Base-by-base conservation (phyloP, 2,888 invertebrate species). In the Sphaeridia pumilis region DNA sequence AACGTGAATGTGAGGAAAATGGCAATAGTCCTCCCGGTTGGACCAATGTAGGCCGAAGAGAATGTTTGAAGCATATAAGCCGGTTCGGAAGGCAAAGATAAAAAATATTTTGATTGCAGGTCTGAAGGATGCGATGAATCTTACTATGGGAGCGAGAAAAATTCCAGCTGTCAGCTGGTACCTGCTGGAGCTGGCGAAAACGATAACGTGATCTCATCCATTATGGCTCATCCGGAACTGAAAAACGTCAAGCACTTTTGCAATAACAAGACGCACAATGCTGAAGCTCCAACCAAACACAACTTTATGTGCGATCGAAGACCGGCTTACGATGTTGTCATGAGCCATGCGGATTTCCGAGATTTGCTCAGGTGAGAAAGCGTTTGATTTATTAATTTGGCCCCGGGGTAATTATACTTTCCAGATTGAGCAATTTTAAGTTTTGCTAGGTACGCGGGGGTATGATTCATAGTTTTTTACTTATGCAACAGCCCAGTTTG, bases 201-300 rank as follows among this genome's bases (percentile, higher is more conserved):
- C 45, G 61, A 61, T 54, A 58, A 58, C 22, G 56, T 64, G 50
- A 60, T 57, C 46, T 60, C 62, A 31, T 64, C 64, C 46, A 57
- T 64, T 56, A 59, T 64, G 59, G 57, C 58, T 50, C 58, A 58
- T 45, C 57, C 58, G 3, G 59, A 71, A 61, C 46, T 63, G 49
- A 58, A 57, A 45, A 61, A 58, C 48, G 74, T 80, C 3, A 73
- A 73, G 3, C 74, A 76, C 68, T 80, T 81, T 67, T 82, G 81
- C 67, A 78, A 80, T 64, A 75, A 76, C 34, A 72, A 72, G 21
- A 78, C 72, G 27, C 81, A 81, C 69, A 77, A 81, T 66, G 70
- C 72, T 2, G 75, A 76, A 58, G 77, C 80, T 0, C 81, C 81
- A 0, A 81, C 80, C 21, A 79, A 79, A 68, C 81, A 81, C 58